Evolutionary conservation across 2,888 invertebrate species (phyloP).

Genomic region (Kryphioiulus occultus): DNA sequence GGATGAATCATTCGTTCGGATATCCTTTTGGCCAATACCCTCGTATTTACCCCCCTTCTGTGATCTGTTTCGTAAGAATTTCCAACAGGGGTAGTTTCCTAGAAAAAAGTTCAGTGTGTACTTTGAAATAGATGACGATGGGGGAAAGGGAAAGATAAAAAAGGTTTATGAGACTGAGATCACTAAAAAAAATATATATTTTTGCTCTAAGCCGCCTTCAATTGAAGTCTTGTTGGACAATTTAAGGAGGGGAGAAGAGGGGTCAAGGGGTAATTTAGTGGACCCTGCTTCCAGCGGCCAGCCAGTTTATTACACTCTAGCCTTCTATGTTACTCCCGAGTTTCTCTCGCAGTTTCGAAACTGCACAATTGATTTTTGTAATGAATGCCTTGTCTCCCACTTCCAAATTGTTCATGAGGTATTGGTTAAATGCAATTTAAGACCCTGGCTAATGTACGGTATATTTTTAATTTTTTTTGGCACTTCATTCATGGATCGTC

Average conservation of each 20-base stretch:
- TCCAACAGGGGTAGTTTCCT: slow-evolving; percentile 23
- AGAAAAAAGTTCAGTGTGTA: slow-evolving; percentile 20
- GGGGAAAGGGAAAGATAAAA: slow-evolving; percentile 8
- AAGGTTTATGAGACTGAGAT: slow-evolving; percentile 23
- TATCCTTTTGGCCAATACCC: not conserved
- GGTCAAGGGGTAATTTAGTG: slow-evolving; percentile 23
- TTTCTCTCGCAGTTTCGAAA: not conserved
- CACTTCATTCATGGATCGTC: no score
- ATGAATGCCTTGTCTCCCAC: not conserved
- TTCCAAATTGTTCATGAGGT: not conserved
- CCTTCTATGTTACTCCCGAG: not conserved
- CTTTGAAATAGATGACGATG: slow-evolving; percentile 12
- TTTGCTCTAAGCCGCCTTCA: slow-evolving; percentile 1
- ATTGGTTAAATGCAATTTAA: not conserved
- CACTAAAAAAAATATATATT: slow-evolving; percentile 18
- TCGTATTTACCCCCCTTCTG: slow-evolving; percentile 23
- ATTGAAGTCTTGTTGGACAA: slow-evolving; percentile 12
- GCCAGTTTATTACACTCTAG: not conserved
- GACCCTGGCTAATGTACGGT: no score
- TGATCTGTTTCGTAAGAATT: slow-evolving; percentile 23
- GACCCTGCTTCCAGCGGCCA: slow-evolving; percentile 11
- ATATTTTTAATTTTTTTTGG: no score
- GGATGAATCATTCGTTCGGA: slow-evolving; percentile 2
- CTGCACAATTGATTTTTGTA: slow-evolving; percentile 6
- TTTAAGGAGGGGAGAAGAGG: slow-evolving; percentile 14